Evolutionary conservation across 2,797 vertebrate genomes (phyloP), one percentile per base, ranked within the genome.

Genomic region (Ctenosaura bakeri): DNA sequence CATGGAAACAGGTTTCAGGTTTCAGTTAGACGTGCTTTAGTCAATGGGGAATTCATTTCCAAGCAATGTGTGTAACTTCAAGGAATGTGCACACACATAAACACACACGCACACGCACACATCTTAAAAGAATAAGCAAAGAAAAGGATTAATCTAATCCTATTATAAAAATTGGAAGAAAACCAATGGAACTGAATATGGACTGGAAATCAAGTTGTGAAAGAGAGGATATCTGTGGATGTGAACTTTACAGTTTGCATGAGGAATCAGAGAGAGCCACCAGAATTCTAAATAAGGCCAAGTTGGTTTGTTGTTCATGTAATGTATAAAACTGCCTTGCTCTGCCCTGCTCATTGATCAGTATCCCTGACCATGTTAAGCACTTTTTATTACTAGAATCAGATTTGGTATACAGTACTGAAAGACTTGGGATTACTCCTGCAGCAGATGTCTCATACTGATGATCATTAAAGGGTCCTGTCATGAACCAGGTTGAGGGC

Each of bases 381-480:
- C 3, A 42, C 78, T 32, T 78, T 77, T 29, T n/a, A 59, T 73
- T 90, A 29, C 76, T 54, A 32, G 50, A 73, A 82, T 56, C 14
- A 69, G 8, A 50, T 38, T 38, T 22, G 66, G 16, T 32, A 62
- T 59, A 69, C 13, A n/a, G 46, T 81, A 26, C 32, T 8, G 8
- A 22, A 59, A 26, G 64, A 52, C 10, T 79, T 80, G 64, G 6
- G 46, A 69, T 54, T 18, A 54, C 64, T 90, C 82, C 80, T 84
- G 2, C 38, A 86, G 83, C 29, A 32, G 18, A 66, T 89, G 22
- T 80, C 81, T 86, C 74, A 38, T 29, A 50, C 24, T 29, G 26
- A 46, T 77, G 59, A 92, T 69, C 79, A 71, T 32, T 90, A 52
- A 78, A 32, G 78, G 80, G 85, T 94, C 88, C 62, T 89, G 81